Evolutionary conservation across 2,888 invertebrate genomes (phyloP).

Genomic region (Germaria angustata): DNA sequence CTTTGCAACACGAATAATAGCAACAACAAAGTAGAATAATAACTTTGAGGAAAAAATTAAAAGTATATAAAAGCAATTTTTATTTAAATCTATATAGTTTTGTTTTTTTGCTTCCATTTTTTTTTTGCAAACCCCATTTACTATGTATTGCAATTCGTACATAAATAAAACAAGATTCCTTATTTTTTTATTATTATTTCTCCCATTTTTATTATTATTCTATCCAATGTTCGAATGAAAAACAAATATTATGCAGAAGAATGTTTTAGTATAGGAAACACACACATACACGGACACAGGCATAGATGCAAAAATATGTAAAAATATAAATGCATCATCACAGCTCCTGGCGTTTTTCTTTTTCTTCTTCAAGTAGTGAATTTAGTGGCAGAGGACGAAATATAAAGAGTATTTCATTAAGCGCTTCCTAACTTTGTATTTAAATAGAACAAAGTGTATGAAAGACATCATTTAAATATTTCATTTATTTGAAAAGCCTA

Average conservation of each 20-base stretch:
- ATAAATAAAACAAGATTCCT: background rate
- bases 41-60: background rate
- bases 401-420: too few species aligned
- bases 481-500: too few species aligned
- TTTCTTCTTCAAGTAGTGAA: too few species aligned
- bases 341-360: background rate
- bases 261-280: background rate
- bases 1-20: background rate
- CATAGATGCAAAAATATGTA: background rate
- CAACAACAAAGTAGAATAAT: background rate
- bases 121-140: background rate
- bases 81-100: slow-evolving; percentile 44
- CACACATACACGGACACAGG: background rate
- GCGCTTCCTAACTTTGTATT: too few species aligned
- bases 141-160: background rate
- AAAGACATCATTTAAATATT: too few species aligned
- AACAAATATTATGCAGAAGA: slow-evolving; percentile 47
- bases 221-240: slow-evolving; percentile 61
- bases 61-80: slow-evolving; percentile 41
- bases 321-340: background rate
- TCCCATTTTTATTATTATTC: slow-evolving; percentile 32
- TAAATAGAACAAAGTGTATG: too few species aligned
- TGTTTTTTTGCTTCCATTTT: too few species aligned
- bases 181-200: slow-evolving; percentile 15
- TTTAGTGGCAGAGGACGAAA: too few species aligned